Base-by-base conservation (phyloP, 2,888 invertebrate genomes). In the Polydrusus pterygomalis region DNA sequence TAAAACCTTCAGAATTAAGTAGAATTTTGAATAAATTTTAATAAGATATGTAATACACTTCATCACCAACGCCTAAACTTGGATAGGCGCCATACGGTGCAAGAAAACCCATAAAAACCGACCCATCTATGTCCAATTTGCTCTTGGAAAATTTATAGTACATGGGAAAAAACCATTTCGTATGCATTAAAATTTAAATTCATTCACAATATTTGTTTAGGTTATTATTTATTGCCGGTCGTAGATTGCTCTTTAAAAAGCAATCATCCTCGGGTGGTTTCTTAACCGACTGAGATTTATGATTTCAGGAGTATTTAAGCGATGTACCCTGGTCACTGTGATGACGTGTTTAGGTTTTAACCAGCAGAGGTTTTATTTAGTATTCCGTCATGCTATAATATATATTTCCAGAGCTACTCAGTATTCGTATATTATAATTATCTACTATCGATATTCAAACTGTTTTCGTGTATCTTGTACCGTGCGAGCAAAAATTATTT, bases 161-260 rank as follows among this genome's bases (percentile, higher is more conserved):
- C 70, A 40, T 18, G 13, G 17, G 51, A 49, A 70, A 70, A 51
- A 62, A 38, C 70, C 70, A 74, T 74, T 74, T 74, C 81, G 85
- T 86, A 86, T 86, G 86, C 86, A 86, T 86, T 86, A 86, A 86
- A 86, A 85, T 85, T 85, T 85, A 85, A 86, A 86, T 86, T 85
- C 84, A 83, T 84, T 85, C 85, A 85, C 85, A 85, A 86, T 86
- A 86, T 86, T 86, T 86, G 86, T 86, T 86, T 84, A 84, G 85
- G 84, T 84, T 82, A 85, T 86, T 85, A 87, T 87, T 86, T 86
- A 86, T 86, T 63, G 69, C 47, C 54, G 17, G 49, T n/a, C 74
- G 65, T 18, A 67, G 84, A 85, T 84, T 83, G 74, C 81, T 62
- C 18, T 84, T 85, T 84, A 83, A 84, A 84, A 85, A 83, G 81